Evolutionary conservation across 2,888 invertebrate species (phyloP), one percentile per base, ranked within the genome.

Genomic region (Hyalella azteca): DNA sequence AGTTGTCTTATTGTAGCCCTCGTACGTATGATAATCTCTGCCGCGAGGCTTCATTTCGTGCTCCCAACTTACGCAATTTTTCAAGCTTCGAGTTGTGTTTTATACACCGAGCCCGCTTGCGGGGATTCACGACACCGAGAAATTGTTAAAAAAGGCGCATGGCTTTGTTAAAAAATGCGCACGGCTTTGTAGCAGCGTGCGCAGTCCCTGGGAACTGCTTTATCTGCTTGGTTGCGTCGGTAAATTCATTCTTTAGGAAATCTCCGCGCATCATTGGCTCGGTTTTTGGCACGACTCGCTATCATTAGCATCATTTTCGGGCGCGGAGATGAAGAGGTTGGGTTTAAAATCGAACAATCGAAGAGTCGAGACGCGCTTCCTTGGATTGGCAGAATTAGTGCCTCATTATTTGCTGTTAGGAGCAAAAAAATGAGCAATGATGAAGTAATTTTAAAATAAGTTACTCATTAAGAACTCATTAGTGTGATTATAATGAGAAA

Each of bases 1-100:
- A 5, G 54, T 54, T n/a, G n/a, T 54, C 11, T 7, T 13, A 26
- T 54, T 54, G 54, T 54, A 22, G 26, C 22, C 26, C 54, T 54
- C 54, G 54, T 54, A 9, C 26, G 54, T 54, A 54, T 54, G 54
- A 54, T 54, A 54, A 54, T 54, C 54, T 54, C 9, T 26, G 54
- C 29, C 22, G 54, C 50, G 22, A 29, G 54, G 22, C 54, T 22
- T 54, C 54, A 54, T 54, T 54, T 54, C 26, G 5, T 29, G 54
- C 29, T 54, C 29, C 29, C 1, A 54, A 54, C 26, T 54, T 26
- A 29, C 26, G 54, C 11, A 54, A 54, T 54, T 54, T 54, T 54
- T 54, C 9, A 3, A 26, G 22, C 54, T 54, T 54, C 54, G 54
- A 26, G 54, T 54, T 54, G 29, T n/a, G 54, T 29, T 54, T 54